Percentiles rank a stretch among this genome's conserved stretches.
These are phyloP conservation scores for Egretta garzetta DNA, from an alignment of 2,113 vertebrate species.

Conservation along the genomic window DNA sequence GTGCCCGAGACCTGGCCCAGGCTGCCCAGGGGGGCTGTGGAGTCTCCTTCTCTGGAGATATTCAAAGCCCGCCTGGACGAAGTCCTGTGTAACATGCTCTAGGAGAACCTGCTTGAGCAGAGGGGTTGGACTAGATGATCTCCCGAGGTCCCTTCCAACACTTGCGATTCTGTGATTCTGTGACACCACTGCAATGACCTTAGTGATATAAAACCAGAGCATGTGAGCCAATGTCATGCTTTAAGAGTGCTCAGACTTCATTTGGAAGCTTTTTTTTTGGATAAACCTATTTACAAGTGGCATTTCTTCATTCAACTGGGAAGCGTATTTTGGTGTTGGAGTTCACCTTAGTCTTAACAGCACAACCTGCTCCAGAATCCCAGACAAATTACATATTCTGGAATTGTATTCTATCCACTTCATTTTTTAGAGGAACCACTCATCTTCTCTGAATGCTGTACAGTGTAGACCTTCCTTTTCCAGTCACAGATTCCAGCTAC, in stretches of 20 bases:
- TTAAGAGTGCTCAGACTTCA: background rate
- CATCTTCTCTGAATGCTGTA: background rate
- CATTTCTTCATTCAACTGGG: background rate
- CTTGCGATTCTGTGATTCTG: no score
- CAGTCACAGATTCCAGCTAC: background rate
- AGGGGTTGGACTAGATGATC: no score
- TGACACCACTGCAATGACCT: no score
- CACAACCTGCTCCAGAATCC: background rate
- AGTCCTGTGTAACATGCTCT: no score
- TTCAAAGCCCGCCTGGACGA: no score
- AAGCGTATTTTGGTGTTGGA: background rate
- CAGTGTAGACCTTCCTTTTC: background rate
- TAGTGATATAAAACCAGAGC: background rate
- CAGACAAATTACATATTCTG: background rate
- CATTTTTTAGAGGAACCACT: background rate
- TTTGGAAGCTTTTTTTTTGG: background rate
- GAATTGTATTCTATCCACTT: background rate
- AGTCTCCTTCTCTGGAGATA: no score
- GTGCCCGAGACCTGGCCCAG: no score
- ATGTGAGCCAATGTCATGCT: background rate
- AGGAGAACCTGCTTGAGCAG: no score
- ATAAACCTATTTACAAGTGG: background rate
- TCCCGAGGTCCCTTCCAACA: no score
- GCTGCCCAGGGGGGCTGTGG: no score
- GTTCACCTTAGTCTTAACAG: background rate